Evolutionary conservation across 2,113 vertebrate species (phyloP), one percentile per base, ranked within the genome.

Genomic region (Leucoraja erinaceus): DNA sequence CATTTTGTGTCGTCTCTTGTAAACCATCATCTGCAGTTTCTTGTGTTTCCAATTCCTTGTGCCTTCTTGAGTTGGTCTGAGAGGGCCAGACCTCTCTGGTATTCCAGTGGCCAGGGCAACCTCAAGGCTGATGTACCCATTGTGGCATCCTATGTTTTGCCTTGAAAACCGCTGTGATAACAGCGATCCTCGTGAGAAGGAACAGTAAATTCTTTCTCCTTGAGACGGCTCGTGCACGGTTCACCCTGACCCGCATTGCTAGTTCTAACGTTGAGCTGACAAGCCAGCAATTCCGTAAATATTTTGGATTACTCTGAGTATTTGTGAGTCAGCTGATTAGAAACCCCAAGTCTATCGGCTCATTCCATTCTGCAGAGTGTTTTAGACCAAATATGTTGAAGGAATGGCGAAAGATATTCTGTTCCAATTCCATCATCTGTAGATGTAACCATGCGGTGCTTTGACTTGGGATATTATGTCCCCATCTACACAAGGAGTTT

Each of bases 261-360:
- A 70, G 47, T 12, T 47, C 38, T 33, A 74, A 91, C 11, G n/a
- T 54, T 54, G 25, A 91, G 38, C 11, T 74, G 33, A 91, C 33
- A 91, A 91, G 90, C 72, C 54, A 74, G 63, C 66, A 91, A 47
- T 74, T 91, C 66, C 70, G 38, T 91, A 91, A 91, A 91, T 72
- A 54, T 72, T 91, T 74, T 70, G 33, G 20, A 47, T 54, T 54
- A 11, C 22, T 54, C 16, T 5, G 31, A 33, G 63, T 20, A 54
- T 38, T 68, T 72, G 33, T 25, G 90, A 91, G 18, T 74, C 90
- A 91, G 66, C 70, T 70, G 68, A 63, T 38, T 72, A 1, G 66
- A 22, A 91, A 31, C 66, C 90, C 47, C 68, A 74, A 4, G 25
- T 47, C 14, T 5, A 72, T 14, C 66, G 14, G 11, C 63, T 7